Conservation (phyloP, 2,797 vertebrate species). For the Rousettus madagascariensis region DNA sequence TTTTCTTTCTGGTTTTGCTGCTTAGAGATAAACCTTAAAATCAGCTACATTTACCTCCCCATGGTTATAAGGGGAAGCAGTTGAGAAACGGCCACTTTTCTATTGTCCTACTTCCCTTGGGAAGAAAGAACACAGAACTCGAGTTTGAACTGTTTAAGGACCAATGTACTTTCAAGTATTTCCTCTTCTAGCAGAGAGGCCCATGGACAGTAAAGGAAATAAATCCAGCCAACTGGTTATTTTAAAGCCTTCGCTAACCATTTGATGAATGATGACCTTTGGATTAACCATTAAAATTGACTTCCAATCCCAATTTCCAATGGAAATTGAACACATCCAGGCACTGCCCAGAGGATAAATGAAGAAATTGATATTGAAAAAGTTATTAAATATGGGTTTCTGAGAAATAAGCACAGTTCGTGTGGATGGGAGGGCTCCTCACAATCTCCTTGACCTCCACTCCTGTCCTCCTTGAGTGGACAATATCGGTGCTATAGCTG, state of each 20-base stretch:
- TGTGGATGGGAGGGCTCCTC: background rate
- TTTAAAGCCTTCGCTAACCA: background rate
- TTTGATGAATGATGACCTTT: background rate
- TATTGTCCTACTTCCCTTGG: background rate
- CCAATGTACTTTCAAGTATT: background rate
- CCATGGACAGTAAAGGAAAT: background rate
- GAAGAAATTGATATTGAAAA: background rate
- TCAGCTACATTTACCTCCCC: background rate
- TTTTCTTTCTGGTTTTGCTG: background rate
- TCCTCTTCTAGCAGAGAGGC: background rate
- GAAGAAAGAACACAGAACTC: background rate
- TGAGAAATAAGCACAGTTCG: background rate
- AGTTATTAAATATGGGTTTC: background rate
- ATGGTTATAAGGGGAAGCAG: background rate
- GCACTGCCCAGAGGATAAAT: background rate
- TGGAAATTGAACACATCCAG: background rate
- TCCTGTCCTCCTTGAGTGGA: background rate
- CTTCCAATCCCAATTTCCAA: background rate
- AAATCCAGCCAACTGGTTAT: background rate
- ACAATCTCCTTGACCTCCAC: background rate
- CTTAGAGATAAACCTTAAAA: background rate
- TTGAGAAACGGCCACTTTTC: background rate
- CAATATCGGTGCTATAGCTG: rapidly evolving
- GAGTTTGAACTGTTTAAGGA: background rate
- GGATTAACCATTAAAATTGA: slow-evolving; percentile 25